Percentiles rank a stretch among this genome's conserved stretches.
Evolutionary conservation across 2,113 vertebrate genomes (phyloP).

Genomic region (Notothenia rossii): DNA sequence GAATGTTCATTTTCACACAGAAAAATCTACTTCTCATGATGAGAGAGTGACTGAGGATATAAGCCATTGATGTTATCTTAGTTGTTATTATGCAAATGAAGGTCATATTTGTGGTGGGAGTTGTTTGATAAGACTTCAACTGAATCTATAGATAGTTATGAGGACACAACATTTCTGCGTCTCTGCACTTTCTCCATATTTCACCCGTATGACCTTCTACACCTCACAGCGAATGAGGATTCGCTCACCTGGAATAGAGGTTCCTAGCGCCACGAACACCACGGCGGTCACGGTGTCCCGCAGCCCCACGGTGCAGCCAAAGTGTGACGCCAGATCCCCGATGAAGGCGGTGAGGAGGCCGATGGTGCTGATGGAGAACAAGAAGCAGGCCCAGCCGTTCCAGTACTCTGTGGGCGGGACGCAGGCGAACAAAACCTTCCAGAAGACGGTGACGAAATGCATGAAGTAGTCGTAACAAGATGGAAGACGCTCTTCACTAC

Average conservation of each 20-base stretch:
- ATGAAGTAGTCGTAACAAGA: conserved; percentile 94
- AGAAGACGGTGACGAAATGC: conserved; percentile 96
- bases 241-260: conserved; percentile 90
- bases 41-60: too few species aligned
- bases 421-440: conserved; percentile 95
- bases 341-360: conserved; percentile 92
- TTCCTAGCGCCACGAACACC: conserved; percentile 93
- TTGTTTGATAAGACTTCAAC: too few species aligned
- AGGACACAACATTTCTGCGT: too few species aligned
- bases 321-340: conserved; percentile 92
- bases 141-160: too few species aligned
- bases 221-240: not conserved
- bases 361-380: conserved; percentile 89
- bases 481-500: conserved; percentile 87
- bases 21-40: too few species aligned
- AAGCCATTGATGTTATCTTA: too few species aligned
- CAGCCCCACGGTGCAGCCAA: conserved; percentile 94
- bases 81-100: too few species aligned
- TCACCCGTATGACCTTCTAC: not conserved
- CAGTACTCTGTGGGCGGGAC: conserved; percentile 94
- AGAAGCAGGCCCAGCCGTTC: conserved; percentile 95
- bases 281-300: conserved; percentile 92
- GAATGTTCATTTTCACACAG: too few species aligned
- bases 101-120: too few species aligned
- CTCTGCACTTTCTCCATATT: too few species aligned